A percentile compares a stretch with the other conserved stretches of the same genome.
Conservation (phyloP, 1,140 invertebrate genomes). For the Drosophila pseudoananassae region DNA sequence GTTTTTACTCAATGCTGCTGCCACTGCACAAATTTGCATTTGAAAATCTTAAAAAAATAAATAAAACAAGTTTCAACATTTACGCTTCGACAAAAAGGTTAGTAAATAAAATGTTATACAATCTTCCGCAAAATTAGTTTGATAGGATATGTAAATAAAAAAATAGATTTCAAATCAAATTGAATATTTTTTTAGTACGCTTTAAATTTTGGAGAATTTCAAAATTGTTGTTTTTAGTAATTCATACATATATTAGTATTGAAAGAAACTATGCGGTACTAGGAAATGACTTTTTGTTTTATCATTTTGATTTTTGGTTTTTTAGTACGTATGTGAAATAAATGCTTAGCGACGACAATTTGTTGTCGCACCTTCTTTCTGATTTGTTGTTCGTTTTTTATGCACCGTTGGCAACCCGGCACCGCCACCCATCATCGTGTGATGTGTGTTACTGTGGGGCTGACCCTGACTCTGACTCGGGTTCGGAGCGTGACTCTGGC, state of each 20-base stretch:
- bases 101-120: slow-evolving; percentile 46
- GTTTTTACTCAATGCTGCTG: slow-evolving; percentile 59
- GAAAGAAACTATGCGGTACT: slow-evolving; percentile 77
- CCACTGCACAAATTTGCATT: slow-evolving; percentile 58
- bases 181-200: slow-evolving; percentile 57
- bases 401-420: slow-evolving; percentile 85
- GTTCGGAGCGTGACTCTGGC: slow-evolving; percentile 73
- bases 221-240: slow-evolving; percentile 58
- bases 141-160: slow-evolving; percentile 48
- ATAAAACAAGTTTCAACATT: slow-evolving; percentile 55
- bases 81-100: slow-evolving; percentile 57
- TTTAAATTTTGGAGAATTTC: slow-evolving; percentile 11
- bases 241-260: slow-evolving; percentile 46
- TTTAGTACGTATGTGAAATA: slow-evolving; percentile 54
- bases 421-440: slow-evolving; percentile 66
- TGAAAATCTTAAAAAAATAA: slow-evolving; percentile 58
- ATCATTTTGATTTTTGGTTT: slow-evolving; percentile 17
- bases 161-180: slow-evolving; percentile 62
- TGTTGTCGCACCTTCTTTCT: slow-evolving; percentile 85
- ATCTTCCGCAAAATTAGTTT: slow-evolving; percentile 35
- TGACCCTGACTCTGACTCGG: slow-evolving; percentile 83
- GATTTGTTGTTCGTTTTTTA: slow-evolving; percentile 84
- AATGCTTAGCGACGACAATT: slow-evolving; percentile 84
- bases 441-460: slow-evolving; percentile 74
- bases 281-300: slow-evolving; percentile 58